phyloP scores from a whole-genome alignment of 2,113 vertebrate species.

The Chroicocephalus ridibundus region DNA sequence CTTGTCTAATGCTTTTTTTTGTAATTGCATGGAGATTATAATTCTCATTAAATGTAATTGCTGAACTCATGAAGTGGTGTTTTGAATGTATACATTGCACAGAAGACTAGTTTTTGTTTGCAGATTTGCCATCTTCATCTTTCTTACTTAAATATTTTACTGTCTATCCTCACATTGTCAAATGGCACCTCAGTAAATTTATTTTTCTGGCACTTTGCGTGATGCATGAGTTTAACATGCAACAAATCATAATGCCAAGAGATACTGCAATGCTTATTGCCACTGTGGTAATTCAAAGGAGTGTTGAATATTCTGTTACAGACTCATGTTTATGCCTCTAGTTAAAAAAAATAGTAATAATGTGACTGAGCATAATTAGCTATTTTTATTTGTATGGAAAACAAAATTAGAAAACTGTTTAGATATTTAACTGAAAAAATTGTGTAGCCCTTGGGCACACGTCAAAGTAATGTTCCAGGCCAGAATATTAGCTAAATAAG shows the following conservation, averaged over 20 bases:
- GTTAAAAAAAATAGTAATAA: background rate
- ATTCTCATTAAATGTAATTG: constrained; percentile 44
- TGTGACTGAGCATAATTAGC: background rate
- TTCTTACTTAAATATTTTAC: constrained; percentile 40
- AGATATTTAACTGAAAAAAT: constrained; percentile 10
- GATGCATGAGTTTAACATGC: background rate
- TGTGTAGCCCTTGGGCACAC: background rate
- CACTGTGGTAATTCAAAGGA: constrained; percentile 14
- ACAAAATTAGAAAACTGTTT: background rate
- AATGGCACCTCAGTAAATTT: background rate
- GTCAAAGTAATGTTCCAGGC: background rate
- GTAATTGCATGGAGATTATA: constrained; percentile 36
- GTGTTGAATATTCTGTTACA: constrained; percentile 27
- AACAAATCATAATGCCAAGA: background rate
- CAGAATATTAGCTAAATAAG: background rate
- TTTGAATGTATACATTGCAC: constrained; percentile 9
- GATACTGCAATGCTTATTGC: background rate
- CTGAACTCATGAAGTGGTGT: constrained; percentile 10
- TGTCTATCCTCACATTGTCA: background rate
- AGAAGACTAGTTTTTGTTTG: constrained; percentile 37
- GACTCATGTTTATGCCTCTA: constrained; percentile 15
- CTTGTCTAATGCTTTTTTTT: constrained; percentile 41
- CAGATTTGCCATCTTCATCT: constrained; percentile 18
- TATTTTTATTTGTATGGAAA: constrained; percentile 21
- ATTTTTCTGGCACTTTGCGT: background rate